Conservation (phyloP, 2,888 invertebrate species). For the Calameuta pallipes region DNA sequence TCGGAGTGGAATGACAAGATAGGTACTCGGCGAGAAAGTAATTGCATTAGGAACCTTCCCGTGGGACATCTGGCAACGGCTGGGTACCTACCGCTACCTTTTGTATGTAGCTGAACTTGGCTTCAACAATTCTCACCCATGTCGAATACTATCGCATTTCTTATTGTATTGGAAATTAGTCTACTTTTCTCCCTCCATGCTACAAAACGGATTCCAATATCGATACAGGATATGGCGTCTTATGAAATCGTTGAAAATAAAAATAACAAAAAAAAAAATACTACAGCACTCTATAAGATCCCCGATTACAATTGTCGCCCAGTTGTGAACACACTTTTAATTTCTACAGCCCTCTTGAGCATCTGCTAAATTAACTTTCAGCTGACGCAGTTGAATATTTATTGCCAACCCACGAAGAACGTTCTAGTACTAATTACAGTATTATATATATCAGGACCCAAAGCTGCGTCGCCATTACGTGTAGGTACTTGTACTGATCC, state of each 20-base stretch:
- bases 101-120: neutral
- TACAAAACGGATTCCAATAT: neutral
- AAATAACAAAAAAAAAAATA: neutral
- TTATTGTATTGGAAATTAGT: neutral
- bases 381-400: neutral
- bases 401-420: neutral
- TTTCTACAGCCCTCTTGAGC: neutral
- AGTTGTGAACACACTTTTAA: neutral
- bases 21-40: slow-evolving; percentile 15
- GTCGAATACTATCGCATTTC: neutral
- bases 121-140: neutral
- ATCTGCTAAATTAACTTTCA: neutral
- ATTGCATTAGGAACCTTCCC: slow-evolving; percentile 16
- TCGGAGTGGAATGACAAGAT: slow-evolving; percentile 10
- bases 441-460: neutral
- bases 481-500: neutral
- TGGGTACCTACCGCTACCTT: neutral
- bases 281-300: neutral
- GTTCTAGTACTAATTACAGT: neutral
- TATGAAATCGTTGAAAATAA: neutral
- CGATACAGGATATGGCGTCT: neutral
- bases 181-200: neutral
- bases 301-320: neutral
- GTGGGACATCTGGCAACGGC: slow-evolving; percentile 11
- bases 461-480: too few relatives aligned